Evolutionary conservation across 2,888 invertebrate genomes (phyloP), one percentile per base, ranked within the genome.

Genomic region (Amiota minor): DNA sequence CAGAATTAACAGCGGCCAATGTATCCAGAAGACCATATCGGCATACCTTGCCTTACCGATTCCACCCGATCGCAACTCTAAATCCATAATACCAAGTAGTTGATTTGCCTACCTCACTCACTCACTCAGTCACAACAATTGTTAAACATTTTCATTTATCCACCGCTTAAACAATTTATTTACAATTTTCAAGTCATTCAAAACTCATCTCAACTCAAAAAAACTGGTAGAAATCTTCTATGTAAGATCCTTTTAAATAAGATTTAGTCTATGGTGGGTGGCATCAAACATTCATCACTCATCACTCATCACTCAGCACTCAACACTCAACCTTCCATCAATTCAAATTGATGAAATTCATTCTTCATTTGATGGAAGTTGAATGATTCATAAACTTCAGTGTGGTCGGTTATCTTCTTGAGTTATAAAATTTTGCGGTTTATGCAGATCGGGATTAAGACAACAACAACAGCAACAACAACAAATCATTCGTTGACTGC

Each of bases 161-260:
- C 75, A 80, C 76, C 82, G 84, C 77, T 83, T 83, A 83, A 80
- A 80, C 85, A 85, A 84, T 84, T 84, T 84, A 82, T 84, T 85
- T 84, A 77, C 83, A 83, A 84, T 84, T 84, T 84, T 85, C 85
- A 85, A 84, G 85, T 80, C 67, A 68, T 68, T 35, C 35, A n/a
- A n/a, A n/a, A n/a, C 3, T 12, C 53, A 12, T 4, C 53, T 53
- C 0, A 53, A n/a, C 14, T 12, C 53, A 53, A 8, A 53, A 12
- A 53, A 53, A 53, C 9, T 53, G 2, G 53, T n/a, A 53, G 53
- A 0, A 12, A 4, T 53, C 12, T 16, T n/a, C 14, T 23, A 12
- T 46, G 49, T 50, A 35, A n/a, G n/a, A 16, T 46, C 12, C 20
- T n/a, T 59, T 18, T 4, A 35, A 35, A 35, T 35, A 35, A 11